A percentile compares a stretch with the other conserved stretches of the same genome.
phyloP scores from a whole-genome alignment of 2,888 invertebrate species.

The Sialis fuliginosa region DNA sequence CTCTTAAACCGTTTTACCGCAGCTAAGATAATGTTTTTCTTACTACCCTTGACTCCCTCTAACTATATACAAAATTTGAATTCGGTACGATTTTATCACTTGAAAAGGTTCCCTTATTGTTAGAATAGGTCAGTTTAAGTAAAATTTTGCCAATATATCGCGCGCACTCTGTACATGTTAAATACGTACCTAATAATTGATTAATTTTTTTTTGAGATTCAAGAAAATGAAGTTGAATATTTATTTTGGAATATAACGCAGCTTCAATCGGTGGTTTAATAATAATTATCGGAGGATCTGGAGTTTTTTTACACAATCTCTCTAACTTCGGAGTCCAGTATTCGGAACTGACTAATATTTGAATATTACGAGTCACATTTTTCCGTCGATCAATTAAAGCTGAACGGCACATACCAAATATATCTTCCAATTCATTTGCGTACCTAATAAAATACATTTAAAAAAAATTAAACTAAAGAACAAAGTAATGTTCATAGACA shows the following conservation, averaged over 20 bases:
- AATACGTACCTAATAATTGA: background rate
- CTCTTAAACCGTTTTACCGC: too few species aligned
- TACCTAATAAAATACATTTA: background rate
- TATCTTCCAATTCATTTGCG: background rate
- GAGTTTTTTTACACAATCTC: background rate
- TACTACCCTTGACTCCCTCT: too few species aligned
- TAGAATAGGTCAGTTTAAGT: too few species aligned
- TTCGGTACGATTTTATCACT: too few species aligned
- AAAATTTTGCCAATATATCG: too few species aligned
- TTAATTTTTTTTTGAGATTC: background rate
- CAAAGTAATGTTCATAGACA: too few species aligned
- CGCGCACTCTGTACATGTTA: too few species aligned
- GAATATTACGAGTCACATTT: background rate
- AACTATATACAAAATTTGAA: too few species aligned
- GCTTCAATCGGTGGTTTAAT: slow-evolving; percentile 1
- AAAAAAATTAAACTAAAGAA: background rate
- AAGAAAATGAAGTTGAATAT: slow-evolving; percentile 2
- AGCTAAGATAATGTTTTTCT: too few species aligned
- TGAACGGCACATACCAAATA: background rate
- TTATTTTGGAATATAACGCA: slow-evolving; percentile 2
- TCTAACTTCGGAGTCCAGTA: background rate
- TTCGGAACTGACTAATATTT: background rate
- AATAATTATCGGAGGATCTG: background rate
- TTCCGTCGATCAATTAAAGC: background rate
- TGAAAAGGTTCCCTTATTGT: too few species aligned